phyloP scores from a whole-genome alignment of 2,888 invertebrate species.

The Orthosia gothica region DNA sequence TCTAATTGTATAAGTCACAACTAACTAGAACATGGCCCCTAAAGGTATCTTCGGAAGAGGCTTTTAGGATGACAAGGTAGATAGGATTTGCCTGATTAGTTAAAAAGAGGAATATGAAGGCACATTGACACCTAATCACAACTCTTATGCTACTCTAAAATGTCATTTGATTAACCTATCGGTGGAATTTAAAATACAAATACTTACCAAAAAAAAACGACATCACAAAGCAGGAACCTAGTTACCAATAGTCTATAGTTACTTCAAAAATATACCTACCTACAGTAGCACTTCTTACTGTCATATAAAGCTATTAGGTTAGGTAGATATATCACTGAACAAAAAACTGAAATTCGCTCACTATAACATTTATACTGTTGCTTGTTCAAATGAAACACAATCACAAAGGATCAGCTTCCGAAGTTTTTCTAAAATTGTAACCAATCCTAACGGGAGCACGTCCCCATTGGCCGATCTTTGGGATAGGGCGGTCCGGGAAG shows the following conservation, averaged over 20 bases:
- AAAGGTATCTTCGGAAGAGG: no score
- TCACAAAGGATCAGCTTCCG: slow-evolving; percentile 80
- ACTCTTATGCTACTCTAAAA: background rate
- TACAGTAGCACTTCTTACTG: background rate
- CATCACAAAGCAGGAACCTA: background rate
- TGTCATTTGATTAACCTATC: no score
- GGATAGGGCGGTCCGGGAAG: slow-evolving; percentile 82
- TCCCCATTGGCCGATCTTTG: slow-evolving; percentile 79
- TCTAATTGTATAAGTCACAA: background rate
- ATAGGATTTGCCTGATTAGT: no score
- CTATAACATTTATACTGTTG: slow-evolving; percentile 66
- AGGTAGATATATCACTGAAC: slow-evolving; percentile 12
- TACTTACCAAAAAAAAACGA: background rate
- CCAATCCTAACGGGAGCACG: slow-evolving; percentile 80
- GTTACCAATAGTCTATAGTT: background rate
- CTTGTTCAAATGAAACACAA: slow-evolving; percentile 83
- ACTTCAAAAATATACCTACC: background rate
- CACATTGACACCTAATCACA: background rate
- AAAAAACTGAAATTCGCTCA: slow-evolving; percentile 38
- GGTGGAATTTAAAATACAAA: no score
- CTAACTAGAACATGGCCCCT: background rate
- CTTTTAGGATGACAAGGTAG: no score
- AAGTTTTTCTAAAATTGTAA: slow-evolving; percentile 83
- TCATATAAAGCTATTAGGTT: background rate
- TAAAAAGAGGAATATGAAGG: no score